phyloP scores from a whole-genome alignment of 2,113 vertebrate genomes.

The Sylvilagus bachmani region DNA sequence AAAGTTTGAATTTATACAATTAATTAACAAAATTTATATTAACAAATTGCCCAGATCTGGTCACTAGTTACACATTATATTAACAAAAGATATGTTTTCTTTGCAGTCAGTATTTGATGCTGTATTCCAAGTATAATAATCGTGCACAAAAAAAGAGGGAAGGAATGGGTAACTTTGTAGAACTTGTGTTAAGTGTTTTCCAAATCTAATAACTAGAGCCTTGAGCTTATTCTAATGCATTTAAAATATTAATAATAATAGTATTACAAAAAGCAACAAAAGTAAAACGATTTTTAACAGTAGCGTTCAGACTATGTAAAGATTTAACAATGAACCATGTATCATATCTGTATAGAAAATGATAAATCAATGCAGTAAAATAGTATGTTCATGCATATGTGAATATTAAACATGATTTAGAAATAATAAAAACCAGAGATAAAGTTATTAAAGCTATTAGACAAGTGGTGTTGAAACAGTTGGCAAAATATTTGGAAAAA shows the following conservation, averaged over 20 bases:
- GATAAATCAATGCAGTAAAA: neutral
- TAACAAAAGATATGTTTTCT: conserved; percentile 32
- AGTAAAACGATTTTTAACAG: neutral
- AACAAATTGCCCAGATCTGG: too few relatives aligned
- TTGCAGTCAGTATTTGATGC: neutral
- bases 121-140: neutral
- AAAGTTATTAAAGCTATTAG: neutral
- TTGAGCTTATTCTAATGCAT: neutral
- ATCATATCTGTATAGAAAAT: neutral
- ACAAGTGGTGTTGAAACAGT: neutral
- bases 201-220: neutral
- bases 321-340: neutral
- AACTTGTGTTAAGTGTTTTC: neutral
- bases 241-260: neutral
- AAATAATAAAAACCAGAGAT: neutral
- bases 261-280: neutral
- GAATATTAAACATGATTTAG: neutral
- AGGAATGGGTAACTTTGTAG: neutral
- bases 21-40: too few relatives aligned
- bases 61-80: too few relatives aligned
- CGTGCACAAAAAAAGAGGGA: neutral
- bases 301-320: neutral
- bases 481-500: neutral
- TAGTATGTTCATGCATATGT: neutral
- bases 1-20: neutral